phyloP scores from a whole-genome alignment of 2,797 vertebrate genomes.

The Parotocinclus haroldoi region DNA sequence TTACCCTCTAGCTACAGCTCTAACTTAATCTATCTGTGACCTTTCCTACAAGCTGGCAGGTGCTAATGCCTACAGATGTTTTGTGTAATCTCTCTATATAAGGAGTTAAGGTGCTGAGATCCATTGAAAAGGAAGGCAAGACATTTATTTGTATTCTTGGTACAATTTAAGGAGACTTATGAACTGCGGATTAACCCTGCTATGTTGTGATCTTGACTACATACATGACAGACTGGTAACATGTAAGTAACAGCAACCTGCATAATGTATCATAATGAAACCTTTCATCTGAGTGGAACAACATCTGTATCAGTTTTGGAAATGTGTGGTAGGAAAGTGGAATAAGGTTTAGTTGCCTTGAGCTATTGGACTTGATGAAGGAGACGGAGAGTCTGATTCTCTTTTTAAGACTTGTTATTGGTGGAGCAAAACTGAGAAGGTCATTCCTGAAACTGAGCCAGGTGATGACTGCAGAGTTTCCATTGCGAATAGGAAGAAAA shows the following conservation, averaged over 20 bases:
- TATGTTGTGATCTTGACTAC: not conserved
- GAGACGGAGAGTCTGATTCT: conserved; percentile 20
- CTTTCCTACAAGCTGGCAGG: no score
- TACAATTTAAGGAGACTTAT: not conserved
- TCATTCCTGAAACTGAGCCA: conserved; percentile 40
- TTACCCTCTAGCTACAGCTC: no score
- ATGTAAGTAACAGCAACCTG: not conserved
- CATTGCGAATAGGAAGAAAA: conserved; percentile 40
- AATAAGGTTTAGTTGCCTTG: not conserved
- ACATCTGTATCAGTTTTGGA: conserved; percentile 13
- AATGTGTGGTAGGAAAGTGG: not conserved
- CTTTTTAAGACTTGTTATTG: conserved; percentile 17
- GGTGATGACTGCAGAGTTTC: conserved; percentile 45
- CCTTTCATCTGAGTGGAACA: not conserved
- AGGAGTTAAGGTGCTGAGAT: no score
- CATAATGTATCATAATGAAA: not conserved
- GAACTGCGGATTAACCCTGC: not conserved
- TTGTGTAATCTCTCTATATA: no score
- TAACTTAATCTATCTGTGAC: no score
- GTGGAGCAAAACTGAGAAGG: conserved; percentile 21
- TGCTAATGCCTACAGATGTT: no score
- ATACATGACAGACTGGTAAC: not conserved
- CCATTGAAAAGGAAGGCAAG: no score
- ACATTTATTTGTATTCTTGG: no score
- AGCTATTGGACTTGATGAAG: conserved; percentile 5